These are phyloP conservation scores for Myodes glareolus DNA, from an alignment of 2,113 vertebrate genomes.

Conservation along the genomic window DNA sequence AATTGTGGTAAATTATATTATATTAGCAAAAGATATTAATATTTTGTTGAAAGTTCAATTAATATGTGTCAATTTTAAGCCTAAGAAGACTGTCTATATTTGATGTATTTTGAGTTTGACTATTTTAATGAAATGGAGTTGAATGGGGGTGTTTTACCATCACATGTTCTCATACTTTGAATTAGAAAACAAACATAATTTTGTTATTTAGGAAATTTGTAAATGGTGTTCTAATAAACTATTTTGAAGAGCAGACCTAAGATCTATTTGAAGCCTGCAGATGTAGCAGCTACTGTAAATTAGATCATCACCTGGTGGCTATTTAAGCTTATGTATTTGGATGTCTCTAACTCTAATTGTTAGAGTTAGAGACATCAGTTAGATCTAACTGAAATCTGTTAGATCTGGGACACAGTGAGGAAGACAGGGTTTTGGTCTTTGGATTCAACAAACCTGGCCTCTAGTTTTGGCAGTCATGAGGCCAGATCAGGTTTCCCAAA, in stretches of 20 bases:
- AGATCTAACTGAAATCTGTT: background rate
- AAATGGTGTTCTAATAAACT: background rate
- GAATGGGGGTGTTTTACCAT: background rate
- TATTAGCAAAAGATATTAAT: background rate
- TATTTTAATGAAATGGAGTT: conserved; percentile 10
- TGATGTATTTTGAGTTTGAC: background rate
- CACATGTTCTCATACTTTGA: background rate
- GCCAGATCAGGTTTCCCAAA: background rate
- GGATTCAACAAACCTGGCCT: background rate
- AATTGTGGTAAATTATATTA: background rate
- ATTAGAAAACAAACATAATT: conserved; percentile 12
- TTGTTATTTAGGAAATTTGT: conserved; percentile 8
- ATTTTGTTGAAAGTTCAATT: background rate
- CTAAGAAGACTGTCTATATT: background rate
- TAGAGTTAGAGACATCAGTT: too few relatives aligned
- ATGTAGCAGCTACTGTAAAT: background rate
- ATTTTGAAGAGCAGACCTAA: conserved; percentile 17
- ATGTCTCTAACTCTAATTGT: background rate
- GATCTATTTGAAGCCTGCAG: background rate
- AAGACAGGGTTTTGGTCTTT: background rate
- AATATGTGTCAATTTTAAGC: background rate
- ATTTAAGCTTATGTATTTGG: background rate
- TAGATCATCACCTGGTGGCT: background rate
- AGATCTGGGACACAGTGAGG: background rate
- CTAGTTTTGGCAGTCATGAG: background rate